Evolutionary conservation across 2,113 vertebrate species (phyloP), one percentile per base, ranked within the genome.

Genomic region (Cricetomys ansorgei): DNA sequence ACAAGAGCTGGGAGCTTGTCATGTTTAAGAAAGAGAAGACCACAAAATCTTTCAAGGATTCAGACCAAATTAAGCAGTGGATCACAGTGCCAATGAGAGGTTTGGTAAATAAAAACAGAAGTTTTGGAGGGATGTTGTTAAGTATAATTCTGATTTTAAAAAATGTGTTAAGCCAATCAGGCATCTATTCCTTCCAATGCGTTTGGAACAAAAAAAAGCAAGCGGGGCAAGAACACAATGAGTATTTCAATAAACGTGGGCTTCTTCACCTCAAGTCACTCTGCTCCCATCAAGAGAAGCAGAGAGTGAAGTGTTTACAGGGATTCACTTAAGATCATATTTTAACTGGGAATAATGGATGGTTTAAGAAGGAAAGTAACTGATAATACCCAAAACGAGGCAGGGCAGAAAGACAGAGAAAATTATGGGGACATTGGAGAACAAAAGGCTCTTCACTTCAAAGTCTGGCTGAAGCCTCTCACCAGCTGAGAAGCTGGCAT

Each of bases 281-380:
- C 2, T 84, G 10, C 73, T 97, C 92, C 27, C 55, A 92, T 97
- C 73, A 92, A 19, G 25, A 89, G 43, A 96, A 97, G 70, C 3
- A 76, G 0, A 3, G 25, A 81, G 4, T 43, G 13, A 85, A 50
- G 2, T 65, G 37, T 89, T 84, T 97, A 83, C 57, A 21, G 77
- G 50, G 83, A 85, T 25, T 15, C 88, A 70, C 72, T 92, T 92
- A 89, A 90, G 72, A 96, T 48, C 1, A 7, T 3, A 65, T 75
- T 96, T 97, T 93, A 89, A 94, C 43, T 11, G 29, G 64, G 59
- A 62, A 34, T 64, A 88, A 16, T 77, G 1, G 3, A 87, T 83
- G 5, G 16, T 48, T 81, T 86, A 95, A 96, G 83, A 62, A 27
- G 34, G 94, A 93, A 86, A 27, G 23, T 79, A 88, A 43, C 2